Conservation (phyloP, 2,888 invertebrate species). For the Piscicola geometra region DNA sequence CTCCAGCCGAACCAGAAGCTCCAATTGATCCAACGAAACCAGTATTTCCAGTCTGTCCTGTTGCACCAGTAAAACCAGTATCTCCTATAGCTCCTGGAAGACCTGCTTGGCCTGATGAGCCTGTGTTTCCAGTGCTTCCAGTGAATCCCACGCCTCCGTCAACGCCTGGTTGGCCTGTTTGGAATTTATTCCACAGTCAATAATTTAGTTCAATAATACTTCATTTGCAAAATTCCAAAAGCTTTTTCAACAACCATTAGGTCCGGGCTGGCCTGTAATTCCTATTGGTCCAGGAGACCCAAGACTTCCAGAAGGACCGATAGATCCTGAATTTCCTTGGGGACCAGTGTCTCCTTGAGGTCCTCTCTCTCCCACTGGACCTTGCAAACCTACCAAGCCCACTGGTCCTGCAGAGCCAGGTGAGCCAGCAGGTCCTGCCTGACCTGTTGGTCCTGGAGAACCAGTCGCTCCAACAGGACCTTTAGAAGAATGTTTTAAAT, state of each 20-base stretch:
- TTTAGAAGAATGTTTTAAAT: too few relatives aligned
- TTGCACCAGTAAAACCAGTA: not conserved
- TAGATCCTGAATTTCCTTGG: slow-evolving; percentile 12
- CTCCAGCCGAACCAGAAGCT: not conserved
- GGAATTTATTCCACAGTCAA: too few relatives aligned
- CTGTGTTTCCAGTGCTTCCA: slow-evolving; percentile 31
- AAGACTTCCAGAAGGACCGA: slow-evolving; percentile 23
- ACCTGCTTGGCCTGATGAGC: slow-evolving; percentile 22
- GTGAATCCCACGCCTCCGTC: slow-evolving; percentile 18
- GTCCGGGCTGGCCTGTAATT: slow-evolving; percentile 30
- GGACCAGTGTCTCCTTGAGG: not conserved
- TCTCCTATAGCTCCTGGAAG: not conserved
- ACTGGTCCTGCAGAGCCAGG: not conserved
- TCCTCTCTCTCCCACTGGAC: not conserved
- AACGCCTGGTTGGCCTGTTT: slow-evolving; percentile 19
- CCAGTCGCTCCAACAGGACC: too few relatives aligned
- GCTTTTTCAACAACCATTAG: not conserved
- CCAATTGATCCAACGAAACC: not conserved
- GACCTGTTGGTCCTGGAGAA: slow-evolving; percentile 31
- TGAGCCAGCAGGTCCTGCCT: slow-evolving; percentile 23
- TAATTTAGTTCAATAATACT: too few relatives aligned
- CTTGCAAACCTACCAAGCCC: not conserved
- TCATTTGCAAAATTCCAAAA: too few relatives aligned
- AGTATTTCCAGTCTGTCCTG: not conserved
- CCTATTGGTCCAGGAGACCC: slow-evolving; percentile 30